Evolutionary conservation across 2,888 invertebrate species (phyloP), one percentile per base, ranked within the genome.

Genomic region (Oligia strigilis): DNA sequence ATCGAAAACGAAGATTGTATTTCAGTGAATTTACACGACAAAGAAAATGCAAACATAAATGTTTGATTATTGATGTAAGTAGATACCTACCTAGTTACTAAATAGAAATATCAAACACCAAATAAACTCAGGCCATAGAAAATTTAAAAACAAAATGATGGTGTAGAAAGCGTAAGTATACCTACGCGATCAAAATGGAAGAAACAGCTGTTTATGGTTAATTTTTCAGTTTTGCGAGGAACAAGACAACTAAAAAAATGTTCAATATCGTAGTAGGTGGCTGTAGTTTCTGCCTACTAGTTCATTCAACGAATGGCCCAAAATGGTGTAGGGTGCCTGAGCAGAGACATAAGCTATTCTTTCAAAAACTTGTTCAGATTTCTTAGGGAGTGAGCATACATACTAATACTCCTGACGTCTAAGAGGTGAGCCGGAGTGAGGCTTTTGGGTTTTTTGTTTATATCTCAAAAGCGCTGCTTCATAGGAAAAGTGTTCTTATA

Each of bases 21-120:
- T 95, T 92, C 83, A 91, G 92, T 76, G 93, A 93, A 77, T 90
- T 90, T 14, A 81, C 91, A n/a, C 87, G 91, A 72, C 89, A 91
- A 69, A 91, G 93, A 66, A 92, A 91, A 71, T 96, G 96, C 83
- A 88, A 75, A 66, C 96, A 95, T 76, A 91, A 92, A 49, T 95
- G 95, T 81, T 87, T 93, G 62, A 77, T 93, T 46, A 80, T 95
- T 77, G 95, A 95, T 85, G 96, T 96, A 78, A 94, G 95, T 95
- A 78, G 93, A 94, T 93, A 67, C 43, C 1, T 46, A 55, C 13
- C 1, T 40, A 40, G 23, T 23, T 40, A n/a, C 4, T 43, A 46
- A 40, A 55, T 36, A 17, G 0, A 29, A 4, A 78, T 78, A 29
- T 23, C 29, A 52, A 52, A 71, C 13, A 71, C 23, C 36, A 52